Conservation (phyloP, 2,113 vertebrate species). For the Acanthochromis polyacanthus region DNA sequence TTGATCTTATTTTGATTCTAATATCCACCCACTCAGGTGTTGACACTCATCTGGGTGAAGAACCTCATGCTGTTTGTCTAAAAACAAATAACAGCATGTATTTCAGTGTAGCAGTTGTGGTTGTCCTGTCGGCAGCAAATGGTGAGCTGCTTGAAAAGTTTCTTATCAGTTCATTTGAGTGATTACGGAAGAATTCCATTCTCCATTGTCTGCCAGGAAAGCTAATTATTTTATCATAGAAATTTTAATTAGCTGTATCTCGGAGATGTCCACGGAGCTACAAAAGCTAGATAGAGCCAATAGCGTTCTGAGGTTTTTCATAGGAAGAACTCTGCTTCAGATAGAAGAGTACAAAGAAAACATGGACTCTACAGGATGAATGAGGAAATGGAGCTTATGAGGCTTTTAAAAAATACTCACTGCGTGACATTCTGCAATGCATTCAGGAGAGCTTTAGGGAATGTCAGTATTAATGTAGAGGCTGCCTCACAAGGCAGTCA, state of each 20-base stretch:
- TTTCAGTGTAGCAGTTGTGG: conserved; percentile 32
- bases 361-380: conserved; percentile 40
- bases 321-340: conserved; percentile 37
- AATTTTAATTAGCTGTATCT: conserved; percentile 86
- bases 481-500: conserved; percentile 23
- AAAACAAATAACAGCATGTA: conserved; percentile 7
- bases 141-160: conserved; percentile 69
- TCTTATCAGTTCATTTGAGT: conserved; percentile 81
- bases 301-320: conserved; percentile 54
- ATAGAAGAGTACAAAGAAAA: conserved; percentile 47
- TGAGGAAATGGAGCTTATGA: conserved; percentile 36
- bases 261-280: conserved; percentile 69
- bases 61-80: conserved; percentile 12
- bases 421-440: conserved; percentile 22
- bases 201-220: conserved; percentile 76
- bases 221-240: conserved; percentile 86
- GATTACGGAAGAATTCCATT: conserved; percentile 76
- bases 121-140: conserved; percentile 53
- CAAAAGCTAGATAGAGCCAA: conserved; percentile 74
- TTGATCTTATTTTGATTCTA: no score
- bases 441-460: conserved; percentile 35
- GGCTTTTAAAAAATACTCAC: conserved; percentile 28
- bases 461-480: conserved; percentile 37
- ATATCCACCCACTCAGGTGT: conserved; percentile 7
- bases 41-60: conserved; percentile 5